Conservation (phyloP, 2,888 invertebrate species). For the Andrena trimmerana region DNA sequence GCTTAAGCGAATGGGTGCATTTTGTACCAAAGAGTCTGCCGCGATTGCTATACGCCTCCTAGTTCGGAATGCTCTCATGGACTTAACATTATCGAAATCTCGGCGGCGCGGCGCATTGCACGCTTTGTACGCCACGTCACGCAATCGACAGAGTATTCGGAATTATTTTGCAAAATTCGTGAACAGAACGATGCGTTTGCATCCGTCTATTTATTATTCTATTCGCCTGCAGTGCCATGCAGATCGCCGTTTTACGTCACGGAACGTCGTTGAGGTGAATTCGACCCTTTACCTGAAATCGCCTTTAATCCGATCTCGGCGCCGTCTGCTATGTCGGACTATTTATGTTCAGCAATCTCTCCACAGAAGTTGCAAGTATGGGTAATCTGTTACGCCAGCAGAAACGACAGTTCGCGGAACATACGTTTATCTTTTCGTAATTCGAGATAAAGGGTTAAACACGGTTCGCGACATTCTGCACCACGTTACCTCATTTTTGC, state of each 20-base stretch:
- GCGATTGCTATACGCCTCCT: too few species aligned
- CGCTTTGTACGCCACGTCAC: conserved; percentile 52
- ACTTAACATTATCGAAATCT: neutral
- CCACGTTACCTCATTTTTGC: conserved; percentile 45
- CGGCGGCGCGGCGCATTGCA: neutral
- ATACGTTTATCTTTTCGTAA: neutral
- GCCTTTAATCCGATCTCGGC: neutral
- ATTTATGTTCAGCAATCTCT: neutral
- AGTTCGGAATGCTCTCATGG: neutral
- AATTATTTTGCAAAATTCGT: conserved; percentile 34
- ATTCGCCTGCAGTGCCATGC: conserved; percentile 18
- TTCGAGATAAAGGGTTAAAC: conserved; percentile 23
- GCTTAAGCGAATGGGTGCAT: too few species aligned
- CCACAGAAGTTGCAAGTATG: neutral
- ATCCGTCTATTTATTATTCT: conserved; percentile 56
- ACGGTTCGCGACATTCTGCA: conserved; percentile 11
- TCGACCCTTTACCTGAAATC: neutral
- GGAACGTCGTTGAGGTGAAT: conserved; percentile 1
- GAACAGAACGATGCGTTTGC: conserved; percentile 34
- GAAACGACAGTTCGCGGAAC: neutral
- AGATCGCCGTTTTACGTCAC: conserved; percentile 11
- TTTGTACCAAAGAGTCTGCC: too few species aligned
- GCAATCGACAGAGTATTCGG: conserved; percentile 47
- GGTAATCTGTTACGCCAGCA: neutral
- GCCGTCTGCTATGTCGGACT: neutral